A percentile compares a stretch with the other conserved stretches of the same genome.
phyloP scores from a whole-genome alignment of 2,888 invertebrate genomes.

The Epinotia demarniana region DNA sequence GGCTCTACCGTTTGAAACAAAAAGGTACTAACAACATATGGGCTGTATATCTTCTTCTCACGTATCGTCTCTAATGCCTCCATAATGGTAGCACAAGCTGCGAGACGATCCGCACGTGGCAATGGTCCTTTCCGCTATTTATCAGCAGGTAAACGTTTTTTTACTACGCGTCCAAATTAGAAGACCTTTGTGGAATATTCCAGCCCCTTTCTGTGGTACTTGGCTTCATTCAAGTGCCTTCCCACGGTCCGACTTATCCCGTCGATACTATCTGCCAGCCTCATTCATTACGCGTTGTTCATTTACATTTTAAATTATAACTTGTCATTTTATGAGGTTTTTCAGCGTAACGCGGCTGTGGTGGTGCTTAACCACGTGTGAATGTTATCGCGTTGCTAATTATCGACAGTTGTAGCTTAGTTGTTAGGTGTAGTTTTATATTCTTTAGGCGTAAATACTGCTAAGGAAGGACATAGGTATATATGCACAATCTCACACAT shows the following conservation, averaged over 20 bases:
- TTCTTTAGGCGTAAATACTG: not conserved
- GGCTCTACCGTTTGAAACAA: not conserved
- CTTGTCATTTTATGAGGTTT: slow-evolving; percentile 40
- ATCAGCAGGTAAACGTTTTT: slow-evolving; percentile 80
- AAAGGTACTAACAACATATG: not conserved
- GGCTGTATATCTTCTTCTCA: not conserved
- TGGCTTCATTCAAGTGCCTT: slow-evolving; percentile 60
- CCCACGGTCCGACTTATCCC: slow-evolving; percentile 55
- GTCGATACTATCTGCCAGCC: slow-evolving; percentile 34
- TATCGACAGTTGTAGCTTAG: slow-evolving; percentile 17
- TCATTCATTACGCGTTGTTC: slow-evolving; percentile 41
- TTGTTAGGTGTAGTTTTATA: slow-evolving; percentile 18
- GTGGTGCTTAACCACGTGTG: slow-evolving; percentile 39
- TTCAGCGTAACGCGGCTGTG: slow-evolving; percentile 39
- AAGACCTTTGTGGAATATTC: slow-evolving; percentile 69
- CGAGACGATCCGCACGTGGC: slow-evolving; percentile 76
- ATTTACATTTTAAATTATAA: slow-evolving; percentile 44
- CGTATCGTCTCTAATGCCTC: not conserved
- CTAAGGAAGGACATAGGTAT: not conserved
- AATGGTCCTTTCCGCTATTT: slow-evolving; percentile 79
- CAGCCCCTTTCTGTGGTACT: slow-evolving; percentile 58
- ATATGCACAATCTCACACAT: not conserved
- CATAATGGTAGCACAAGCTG: slow-evolving; percentile 63
- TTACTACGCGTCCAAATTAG: slow-evolving; percentile 65
- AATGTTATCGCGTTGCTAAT: slow-evolving; percentile 40